Percentiles rank a stretch among this genome's conserved stretches.
Conservation (phyloP, 2,888 invertebrate species). For the Drosophila planitibia region DNA sequence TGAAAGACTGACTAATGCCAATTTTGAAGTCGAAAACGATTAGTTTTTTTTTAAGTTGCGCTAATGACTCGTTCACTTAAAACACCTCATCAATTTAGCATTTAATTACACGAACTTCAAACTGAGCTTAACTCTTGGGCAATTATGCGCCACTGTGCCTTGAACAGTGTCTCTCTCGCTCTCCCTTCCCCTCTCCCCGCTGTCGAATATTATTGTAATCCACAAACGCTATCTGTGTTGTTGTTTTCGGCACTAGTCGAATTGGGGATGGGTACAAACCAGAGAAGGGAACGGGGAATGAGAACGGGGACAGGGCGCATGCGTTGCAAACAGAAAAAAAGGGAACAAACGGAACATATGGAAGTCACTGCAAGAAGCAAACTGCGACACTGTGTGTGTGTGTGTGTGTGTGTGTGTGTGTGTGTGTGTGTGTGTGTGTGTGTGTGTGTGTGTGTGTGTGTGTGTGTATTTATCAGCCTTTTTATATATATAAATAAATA, state of each 20-base stretch:
- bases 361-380: slow-evolving; percentile 21
- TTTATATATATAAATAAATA: neutral
- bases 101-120: slow-evolving; percentile 3
- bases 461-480: slow-evolving; percentile 39
- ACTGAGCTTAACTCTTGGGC: neutral
- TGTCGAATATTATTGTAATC: slow-evolving; percentile 63
- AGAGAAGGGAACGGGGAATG: slow-evolving; percentile 1
- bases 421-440: slow-evolving; percentile 11
- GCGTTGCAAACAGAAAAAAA: slow-evolving; percentile 40
- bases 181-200: neutral
- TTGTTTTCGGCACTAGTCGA: slow-evolving; percentile 38
- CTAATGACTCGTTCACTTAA: slow-evolving; percentile 10
- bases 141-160: slow-evolving; percentile 55
- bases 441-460: slow-evolving; percentile 5
- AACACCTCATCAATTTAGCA: slow-evolving; percentile 12
- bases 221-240: slow-evolving; percentile 58
- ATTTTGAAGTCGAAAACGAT: neutral
- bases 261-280: slow-evolving; percentile 10
- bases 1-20: neutral
- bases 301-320: slow-evolving; percentile 44
- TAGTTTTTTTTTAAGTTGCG: neutral
- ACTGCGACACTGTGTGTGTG: slow-evolving; percentile 14
- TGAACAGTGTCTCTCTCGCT: slow-evolving; percentile 25
- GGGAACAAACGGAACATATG: slow-evolving; percentile 51
- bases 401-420: slow-evolving; percentile 4